Conservation (phyloP, 2,888 invertebrate genomes). For the Erebia ligea region DNA sequence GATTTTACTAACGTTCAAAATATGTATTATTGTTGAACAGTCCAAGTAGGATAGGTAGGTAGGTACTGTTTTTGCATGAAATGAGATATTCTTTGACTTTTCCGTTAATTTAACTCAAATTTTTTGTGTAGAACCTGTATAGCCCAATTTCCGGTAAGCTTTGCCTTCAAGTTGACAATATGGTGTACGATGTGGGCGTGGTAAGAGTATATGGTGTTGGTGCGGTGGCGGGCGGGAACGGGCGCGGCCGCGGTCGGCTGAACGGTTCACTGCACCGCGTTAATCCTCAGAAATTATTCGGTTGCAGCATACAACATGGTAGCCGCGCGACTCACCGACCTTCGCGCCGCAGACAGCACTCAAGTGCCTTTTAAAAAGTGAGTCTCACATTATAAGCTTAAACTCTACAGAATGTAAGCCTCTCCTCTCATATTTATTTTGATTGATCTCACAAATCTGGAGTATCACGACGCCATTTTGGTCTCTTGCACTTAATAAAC, state of each 20-base stretch:
- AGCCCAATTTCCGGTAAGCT: slow-evolving; percentile 47
- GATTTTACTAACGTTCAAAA: neutral
- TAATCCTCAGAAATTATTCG: slow-evolving; percentile 87
- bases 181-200: slow-evolving; percentile 68
- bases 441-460: neutral
- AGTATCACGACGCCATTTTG: too few species aligned
- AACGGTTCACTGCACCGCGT: slow-evolving; percentile 63
- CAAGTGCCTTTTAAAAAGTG: slow-evolving; percentile 99
- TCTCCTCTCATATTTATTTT: neutral
- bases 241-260: slow-evolving; percentile 51
- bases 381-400: slow-evolving; percentile 75
- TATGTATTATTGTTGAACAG: neutral
- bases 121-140: too few species aligned
- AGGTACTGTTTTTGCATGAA: too few species aligned
- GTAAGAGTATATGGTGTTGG: slow-evolving; percentile 36
- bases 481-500: too few species aligned
- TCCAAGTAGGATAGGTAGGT: too few species aligned
- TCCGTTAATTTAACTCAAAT: too few species aligned
- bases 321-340: slow-evolving; percentile 97
- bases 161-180: slow-evolving; percentile 77
- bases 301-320: slow-evolving; percentile 99
- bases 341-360: slow-evolving; percentile 96
- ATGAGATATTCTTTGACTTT: too few species aligned
- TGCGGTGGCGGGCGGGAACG: slow-evolving; percentile 49
- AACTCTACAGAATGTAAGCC: neutral